Evolutionary conservation across 2,888 invertebrate genomes (phyloP).

Genomic region (Silvanus unidentatus): DNA sequence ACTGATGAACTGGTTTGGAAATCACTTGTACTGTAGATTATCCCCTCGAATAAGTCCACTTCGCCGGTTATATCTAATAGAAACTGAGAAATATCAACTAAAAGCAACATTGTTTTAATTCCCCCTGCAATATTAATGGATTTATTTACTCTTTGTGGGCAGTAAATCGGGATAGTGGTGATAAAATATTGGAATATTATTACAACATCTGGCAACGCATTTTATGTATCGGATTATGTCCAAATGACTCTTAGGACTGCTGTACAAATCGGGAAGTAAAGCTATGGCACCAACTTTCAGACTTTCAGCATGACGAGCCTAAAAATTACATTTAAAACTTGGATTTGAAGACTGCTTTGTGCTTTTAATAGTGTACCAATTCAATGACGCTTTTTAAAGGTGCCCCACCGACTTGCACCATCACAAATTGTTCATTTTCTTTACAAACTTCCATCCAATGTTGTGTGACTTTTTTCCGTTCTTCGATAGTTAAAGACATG

Average conservation of each 20-base stretch:
- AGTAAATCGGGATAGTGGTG: constrained; percentile 63
- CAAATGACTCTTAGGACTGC: constrained; percentile 55
- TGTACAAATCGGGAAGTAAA: constrained; percentile 68
- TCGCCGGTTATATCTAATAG: constrained; percentile 41
- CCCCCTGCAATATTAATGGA: too few relatives aligned
- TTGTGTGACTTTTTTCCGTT: constrained; percentile 62
- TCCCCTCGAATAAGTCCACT: constrained; percentile 41
- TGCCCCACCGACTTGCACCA: constrained; percentile 69
- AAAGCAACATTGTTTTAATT: constrained; percentile 24
- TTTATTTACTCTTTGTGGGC: too few relatives aligned
- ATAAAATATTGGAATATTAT: constrained; percentile 66
- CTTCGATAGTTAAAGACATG: constrained; percentile 57
- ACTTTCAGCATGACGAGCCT: constrained; percentile 61
- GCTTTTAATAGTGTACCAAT: constrained; percentile 44
- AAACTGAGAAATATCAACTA: constrained; percentile 40
- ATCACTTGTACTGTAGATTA: constrained; percentile 38
- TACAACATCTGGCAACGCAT: constrained; percentile 61
- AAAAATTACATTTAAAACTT: constrained; percentile 27
- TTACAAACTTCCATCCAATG: constrained; percentile 58
- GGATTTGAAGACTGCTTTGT: constrained; percentile 6
- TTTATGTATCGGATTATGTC: constrained; percentile 61
- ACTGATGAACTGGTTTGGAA: constrained; percentile 36
- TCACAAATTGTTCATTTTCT: constrained; percentile 54
- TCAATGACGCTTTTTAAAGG: constrained; percentile 62
- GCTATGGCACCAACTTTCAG: constrained; percentile 59